These are phyloP conservation scores for Conus canariensis DNA, from an alignment of 2,888 invertebrate genomes.

Conservation along the genomic window DNA sequence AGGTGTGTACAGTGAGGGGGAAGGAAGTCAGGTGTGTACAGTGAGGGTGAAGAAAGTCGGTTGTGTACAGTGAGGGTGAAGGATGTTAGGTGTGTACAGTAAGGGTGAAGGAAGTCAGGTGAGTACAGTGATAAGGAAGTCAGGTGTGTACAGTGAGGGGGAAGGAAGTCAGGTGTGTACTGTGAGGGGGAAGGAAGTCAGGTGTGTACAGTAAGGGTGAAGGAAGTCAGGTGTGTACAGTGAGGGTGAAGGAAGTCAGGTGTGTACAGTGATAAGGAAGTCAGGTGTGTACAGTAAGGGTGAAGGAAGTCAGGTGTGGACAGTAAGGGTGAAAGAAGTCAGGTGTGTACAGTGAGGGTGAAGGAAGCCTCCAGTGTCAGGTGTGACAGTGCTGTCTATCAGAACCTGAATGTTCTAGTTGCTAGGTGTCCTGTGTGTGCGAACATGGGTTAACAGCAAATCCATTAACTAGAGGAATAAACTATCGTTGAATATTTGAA, in stretches of 20 bases:
- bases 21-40: slow-evolving; percentile 81
- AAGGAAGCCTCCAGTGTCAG: slow-evolving; percentile 57
- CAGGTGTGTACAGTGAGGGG: slow-evolving; percentile 48
- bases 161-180: slow-evolving; percentile 71
- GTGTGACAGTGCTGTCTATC: slow-evolving; percentile 44
- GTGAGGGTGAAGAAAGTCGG: slow-evolving; percentile 78
- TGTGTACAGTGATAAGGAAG: no score
- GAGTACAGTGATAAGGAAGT: slow-evolving; percentile 89
- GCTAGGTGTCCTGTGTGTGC: no score
- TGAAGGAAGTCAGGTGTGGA: no score
- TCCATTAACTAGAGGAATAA: no score
- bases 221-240: not conserved
- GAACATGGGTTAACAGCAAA: no score
- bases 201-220: not conserved
- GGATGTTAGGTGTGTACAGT: slow-evolving; percentile 54
- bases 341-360: no score
- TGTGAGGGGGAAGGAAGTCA: slow-evolving; percentile 77
- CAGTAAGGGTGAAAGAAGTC: no score
- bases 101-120: slow-evolving; percentile 79
- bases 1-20: no score
- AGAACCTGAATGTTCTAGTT: no score
- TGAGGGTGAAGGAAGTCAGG: no score
- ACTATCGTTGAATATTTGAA: no score
- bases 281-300: no score
- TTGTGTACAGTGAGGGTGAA: not conserved